Conservation (phyloP, 2,113 vertebrate species). For the Microtus montanus region DNA sequence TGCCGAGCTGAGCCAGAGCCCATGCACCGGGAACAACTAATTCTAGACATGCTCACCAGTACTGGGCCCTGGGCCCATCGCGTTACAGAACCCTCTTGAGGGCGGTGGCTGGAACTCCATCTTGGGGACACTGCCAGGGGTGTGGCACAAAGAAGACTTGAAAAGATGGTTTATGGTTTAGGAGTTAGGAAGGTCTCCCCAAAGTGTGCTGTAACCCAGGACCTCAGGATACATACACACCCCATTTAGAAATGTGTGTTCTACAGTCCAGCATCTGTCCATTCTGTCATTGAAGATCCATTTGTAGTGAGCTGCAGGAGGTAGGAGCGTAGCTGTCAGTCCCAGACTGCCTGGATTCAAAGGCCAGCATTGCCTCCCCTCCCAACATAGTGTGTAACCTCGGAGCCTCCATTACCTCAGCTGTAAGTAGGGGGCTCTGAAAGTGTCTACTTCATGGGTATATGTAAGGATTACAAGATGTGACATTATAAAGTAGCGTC, state of each 20-base stretch:
- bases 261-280: fast-evolving
- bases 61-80: neutral
- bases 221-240: neutral
- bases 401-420: neutral
- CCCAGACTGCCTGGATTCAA: neutral
- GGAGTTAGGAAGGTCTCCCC: neutral
- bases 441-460: neutral
- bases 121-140: neutral
- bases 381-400: fast-evolving
- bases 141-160: neutral
- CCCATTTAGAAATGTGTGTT: neutral
- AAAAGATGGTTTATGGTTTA: neutral
- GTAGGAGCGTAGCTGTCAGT: neutral
- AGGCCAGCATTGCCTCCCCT: neutral
- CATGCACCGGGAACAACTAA: neutral
- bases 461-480: neutral
- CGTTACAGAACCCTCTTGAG: neutral
- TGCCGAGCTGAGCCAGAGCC: neutral
- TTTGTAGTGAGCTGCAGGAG: neutral
- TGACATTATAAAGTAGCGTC: fast-evolving
- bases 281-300: neutral
- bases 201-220: neutral
- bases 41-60: neutral
- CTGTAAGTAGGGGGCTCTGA: neutral
- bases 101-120: neutral